Base-by-base conservation (phyloP, 2,113 vertebrate genomes). In the Pampusana beccarii region DNA sequence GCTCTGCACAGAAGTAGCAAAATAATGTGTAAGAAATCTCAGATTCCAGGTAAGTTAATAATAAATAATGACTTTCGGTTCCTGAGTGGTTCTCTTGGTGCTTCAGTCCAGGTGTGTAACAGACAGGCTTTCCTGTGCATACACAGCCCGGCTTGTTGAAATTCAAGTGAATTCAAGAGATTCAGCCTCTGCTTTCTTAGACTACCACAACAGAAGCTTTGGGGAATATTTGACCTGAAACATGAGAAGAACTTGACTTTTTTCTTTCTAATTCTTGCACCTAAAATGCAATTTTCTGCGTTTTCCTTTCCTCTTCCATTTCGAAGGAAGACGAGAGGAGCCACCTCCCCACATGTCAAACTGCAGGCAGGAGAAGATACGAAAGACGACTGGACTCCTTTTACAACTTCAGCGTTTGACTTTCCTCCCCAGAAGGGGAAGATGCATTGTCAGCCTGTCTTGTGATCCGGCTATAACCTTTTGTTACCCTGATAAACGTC, bases 391-490 rank as follows among this genome's bases (percentile, higher is more conserved):
- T 42, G 93, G 90, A 71, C 70, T 94, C 83, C 89, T 95, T 80
- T 87, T 85, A 61, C 92, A 84, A 91, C 90, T 95, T 86, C 34
- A 58, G 72, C 13, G 4, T 83, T 92, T 61, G 92, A 60, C 92
- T 95, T 91, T 96, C 80, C 64, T 91, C 36, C 50, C 57, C 42
- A 86, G 88, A 92, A 95, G 50, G 86, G 92, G 93, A 96, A 96
- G 96, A 74, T 72, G 92, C 86, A 28, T 14, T 78, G 90, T 80
- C 92, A 86, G 95, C 73, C 69, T 67, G 92, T 95, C 95, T 92
- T 88, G 90, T 96, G 93, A 95, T 94, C 69, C 2, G 77, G 86
- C 95, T 86, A 66, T 88, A 93, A 86, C 92, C 80, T 96, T 94
- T 95, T 79, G 89, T 95, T 95, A 90, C 94, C 89, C 89, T 78